Conservation (phyloP, 2,113 vertebrate genomes). For the Ptilorrhoa leucosticta region DNA sequence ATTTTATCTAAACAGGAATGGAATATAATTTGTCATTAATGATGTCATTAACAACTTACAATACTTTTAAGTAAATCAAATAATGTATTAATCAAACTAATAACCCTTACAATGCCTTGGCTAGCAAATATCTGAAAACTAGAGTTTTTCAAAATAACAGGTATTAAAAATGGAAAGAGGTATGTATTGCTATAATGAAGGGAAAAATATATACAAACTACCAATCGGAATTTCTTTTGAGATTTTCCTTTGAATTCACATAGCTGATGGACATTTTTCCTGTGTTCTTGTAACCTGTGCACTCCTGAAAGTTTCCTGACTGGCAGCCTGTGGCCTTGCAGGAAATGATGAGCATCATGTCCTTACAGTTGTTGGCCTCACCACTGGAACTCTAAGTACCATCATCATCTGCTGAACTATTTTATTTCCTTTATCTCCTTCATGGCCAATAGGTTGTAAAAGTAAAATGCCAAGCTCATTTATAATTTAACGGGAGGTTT, state of each 20-base stretch:
- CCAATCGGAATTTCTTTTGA: neutral
- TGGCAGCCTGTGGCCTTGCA: neutral
- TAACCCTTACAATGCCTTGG: neutral
- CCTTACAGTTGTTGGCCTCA: neutral
- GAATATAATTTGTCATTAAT: neutral
- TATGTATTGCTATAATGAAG: neutral
- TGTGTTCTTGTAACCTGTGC: neutral
- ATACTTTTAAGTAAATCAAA: neutral
- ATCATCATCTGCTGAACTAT: neutral
- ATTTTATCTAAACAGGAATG: constrained; percentile 67
- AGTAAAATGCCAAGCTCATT: neutral
- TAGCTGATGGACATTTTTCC: neutral
- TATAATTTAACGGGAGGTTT: neutral
- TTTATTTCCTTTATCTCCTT: neutral
- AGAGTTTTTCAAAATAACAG: neutral
- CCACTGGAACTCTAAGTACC: too few relatives aligned
- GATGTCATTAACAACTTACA: neutral
- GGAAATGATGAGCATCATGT: neutral
- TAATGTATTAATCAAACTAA: neutral
- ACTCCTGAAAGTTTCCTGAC: neutral
- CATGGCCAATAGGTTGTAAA: neutral
- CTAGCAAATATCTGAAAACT: neutral
- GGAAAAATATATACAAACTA: neutral
- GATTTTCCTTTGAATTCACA: neutral
- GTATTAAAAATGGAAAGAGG: neutral